phyloP scores from a whole-genome alignment of 2,888 invertebrate genomes.

The Callyntrura guangdongensis region DNA sequence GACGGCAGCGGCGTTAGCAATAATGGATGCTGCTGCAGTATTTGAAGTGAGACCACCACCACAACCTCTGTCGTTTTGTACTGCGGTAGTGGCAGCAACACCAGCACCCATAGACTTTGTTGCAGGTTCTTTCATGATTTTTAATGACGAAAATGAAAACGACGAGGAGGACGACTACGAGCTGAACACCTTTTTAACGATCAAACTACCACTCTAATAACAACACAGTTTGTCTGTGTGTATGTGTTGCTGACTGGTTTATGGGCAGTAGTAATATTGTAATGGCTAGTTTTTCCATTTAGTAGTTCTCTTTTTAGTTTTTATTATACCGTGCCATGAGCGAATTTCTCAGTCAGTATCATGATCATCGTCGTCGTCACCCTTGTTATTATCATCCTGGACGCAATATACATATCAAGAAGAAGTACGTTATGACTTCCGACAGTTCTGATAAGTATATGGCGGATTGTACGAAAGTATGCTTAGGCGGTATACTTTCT shows the following conservation, averaged over 20 bases:
- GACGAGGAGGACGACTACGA: neutral
- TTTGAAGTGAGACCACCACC: neutral
- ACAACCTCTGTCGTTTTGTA: neutral
- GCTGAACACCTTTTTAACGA: slow-evolving; percentile 5
- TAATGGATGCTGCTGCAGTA: slow-evolving; percentile 19
- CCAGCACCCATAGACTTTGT: neutral
- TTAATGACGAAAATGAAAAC: neutral
- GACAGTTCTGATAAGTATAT: too few relatives aligned
- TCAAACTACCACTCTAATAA: neutral
- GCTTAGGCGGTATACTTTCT: neutral
- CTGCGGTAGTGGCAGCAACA: neutral
- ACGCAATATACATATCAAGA: too few relatives aligned
- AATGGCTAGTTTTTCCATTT: slow-evolving; percentile 4
- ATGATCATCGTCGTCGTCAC: neutral
- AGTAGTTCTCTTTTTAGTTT: neutral
- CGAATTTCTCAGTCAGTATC: too few relatives aligned
- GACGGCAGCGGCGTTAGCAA: neutral
- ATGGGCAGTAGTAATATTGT: neutral
- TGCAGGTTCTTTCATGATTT: slow-evolving; percentile 38
- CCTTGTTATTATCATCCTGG: neutral
- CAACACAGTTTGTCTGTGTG: neutral
- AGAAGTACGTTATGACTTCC: neutral
- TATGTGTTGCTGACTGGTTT: too few relatives aligned
- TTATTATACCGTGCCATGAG: too few relatives aligned
- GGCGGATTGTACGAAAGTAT: too few relatives aligned